phyloP scores from a whole-genome alignment of 2,888 invertebrate genomes.

The Lepidonotus clava region DNA sequence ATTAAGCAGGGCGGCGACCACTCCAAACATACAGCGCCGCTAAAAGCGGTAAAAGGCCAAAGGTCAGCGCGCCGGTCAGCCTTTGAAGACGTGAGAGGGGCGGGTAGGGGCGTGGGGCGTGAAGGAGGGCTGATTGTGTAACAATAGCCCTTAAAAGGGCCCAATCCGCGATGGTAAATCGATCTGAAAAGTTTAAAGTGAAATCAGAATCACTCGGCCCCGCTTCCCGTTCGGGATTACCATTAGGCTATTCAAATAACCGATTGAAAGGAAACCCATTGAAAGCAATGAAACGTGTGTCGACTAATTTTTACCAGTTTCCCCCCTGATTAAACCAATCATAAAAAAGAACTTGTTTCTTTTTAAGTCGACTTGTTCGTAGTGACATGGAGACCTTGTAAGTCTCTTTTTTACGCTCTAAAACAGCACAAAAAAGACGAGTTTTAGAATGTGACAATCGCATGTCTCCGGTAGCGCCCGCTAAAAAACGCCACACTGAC shows the following conservation, averaged over 20 bases:
- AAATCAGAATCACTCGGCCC: background rate
- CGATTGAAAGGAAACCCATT: too few relatives aligned
- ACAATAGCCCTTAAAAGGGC: slow-evolving; percentile 19
- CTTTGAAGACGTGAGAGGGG: too few relatives aligned
- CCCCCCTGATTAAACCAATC: too few relatives aligned
- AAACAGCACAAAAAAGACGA: background rate
- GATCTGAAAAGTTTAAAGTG: background rate
- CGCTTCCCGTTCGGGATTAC: background rate
- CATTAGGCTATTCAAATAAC: background rate
- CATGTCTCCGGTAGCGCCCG: slow-evolving; percentile 3
- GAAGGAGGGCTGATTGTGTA: background rate
- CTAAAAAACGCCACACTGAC: background rate
- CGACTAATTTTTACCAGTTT: too few relatives aligned
- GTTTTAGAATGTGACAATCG: slow-evolving; percentile 9
- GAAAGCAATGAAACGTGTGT: too few relatives aligned
- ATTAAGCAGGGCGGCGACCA: background rate
- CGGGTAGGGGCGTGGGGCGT: background rate
- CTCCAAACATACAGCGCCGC: background rate
- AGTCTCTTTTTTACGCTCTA: too few relatives aligned
- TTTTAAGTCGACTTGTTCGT: too few relatives aligned
- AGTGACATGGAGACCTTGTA: too few relatives aligned
- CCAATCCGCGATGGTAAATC: too few relatives aligned
- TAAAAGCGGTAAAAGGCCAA: background rate
- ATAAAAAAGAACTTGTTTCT: too few relatives aligned
- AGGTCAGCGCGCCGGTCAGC: too few relatives aligned